A percentile compares a stretch with the other conserved stretches of the same genome.
Evolutionary conservation across 2,797 vertebrate species (phyloP).

Genomic region (Phalanger gymnotis): DNA sequence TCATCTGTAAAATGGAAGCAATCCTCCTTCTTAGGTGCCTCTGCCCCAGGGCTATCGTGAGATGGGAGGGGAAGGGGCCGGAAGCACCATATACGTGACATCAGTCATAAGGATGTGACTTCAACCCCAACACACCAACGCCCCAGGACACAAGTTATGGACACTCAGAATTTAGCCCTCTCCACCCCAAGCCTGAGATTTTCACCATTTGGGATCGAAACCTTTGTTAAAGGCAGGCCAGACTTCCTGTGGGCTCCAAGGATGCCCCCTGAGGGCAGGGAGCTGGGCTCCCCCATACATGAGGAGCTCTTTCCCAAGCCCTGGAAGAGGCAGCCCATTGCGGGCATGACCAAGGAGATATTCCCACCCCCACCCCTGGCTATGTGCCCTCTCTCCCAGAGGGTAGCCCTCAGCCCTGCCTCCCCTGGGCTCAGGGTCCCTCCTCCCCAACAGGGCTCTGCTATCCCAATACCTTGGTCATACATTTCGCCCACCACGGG

Average conservation of each 20-base stretch:
- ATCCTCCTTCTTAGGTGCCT: no score
- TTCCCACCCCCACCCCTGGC: not conserved
- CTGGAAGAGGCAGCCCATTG: not conserved
- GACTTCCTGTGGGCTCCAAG: not conserved
- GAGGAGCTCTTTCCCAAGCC: not conserved
- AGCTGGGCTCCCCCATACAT: no score
- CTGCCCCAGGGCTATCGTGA: not conserved
- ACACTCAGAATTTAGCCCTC: no score
- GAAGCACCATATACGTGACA: not conserved
- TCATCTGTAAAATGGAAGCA: no score
- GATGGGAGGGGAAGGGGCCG: not conserved
- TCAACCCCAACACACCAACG: no score
- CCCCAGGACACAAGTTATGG: no score
- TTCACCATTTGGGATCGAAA: not conserved
- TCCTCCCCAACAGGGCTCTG: not conserved
- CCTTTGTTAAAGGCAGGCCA: not conserved
- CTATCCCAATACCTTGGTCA: slow-evolving; percentile 84
- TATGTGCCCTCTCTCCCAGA: not conserved
- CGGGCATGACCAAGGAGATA: not conserved
- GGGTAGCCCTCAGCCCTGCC: no score
- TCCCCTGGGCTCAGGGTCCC: not conserved
- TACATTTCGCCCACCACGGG: slow-evolving; percentile 91
- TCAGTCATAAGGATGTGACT: no score
- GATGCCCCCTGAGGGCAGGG: not conserved
- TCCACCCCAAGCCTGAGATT: no score